Evolutionary conservation across 2,113 vertebrate genomes (phyloP).

Genomic region (Hippocampus barbouri): DNA sequence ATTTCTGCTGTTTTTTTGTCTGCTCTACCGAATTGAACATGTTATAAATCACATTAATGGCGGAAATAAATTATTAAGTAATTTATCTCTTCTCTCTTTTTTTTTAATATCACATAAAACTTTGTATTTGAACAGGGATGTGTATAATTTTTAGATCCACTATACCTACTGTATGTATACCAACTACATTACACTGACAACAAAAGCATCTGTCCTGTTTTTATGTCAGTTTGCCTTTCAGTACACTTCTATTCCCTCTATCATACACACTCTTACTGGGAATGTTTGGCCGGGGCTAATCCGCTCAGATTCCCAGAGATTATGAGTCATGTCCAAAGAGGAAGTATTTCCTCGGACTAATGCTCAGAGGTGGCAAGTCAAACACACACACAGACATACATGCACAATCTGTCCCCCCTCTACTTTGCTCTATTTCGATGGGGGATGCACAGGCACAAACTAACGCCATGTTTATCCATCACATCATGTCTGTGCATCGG

Average conservation of each 20-base stretch:
- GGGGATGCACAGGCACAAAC: constrained; percentile 37
- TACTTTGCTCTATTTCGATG: constrained; percentile 31
- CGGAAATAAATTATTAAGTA: too few relatives aligned
- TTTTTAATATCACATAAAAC: too few relatives aligned
- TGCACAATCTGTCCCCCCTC: constrained; percentile 8
- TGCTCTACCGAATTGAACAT: too few relatives aligned
- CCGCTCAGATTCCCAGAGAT: constrained; percentile 69
- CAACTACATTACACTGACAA: not conserved
- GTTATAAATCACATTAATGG: too few relatives aligned
- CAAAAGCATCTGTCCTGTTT: constrained; percentile 3
- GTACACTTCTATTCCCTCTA: not conserved
- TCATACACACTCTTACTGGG: constrained; percentile 31
- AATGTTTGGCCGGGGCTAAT: constrained; percentile 50
- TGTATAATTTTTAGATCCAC: not conserved
- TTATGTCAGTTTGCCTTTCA: constrained; percentile 7
- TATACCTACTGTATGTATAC: not conserved
- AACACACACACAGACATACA: constrained; percentile 2
- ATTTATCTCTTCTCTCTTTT: too few relatives aligned
- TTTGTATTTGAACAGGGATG: not conserved
- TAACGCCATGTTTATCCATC: constrained; percentile 46
- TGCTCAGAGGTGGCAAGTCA: constrained; percentile 52
- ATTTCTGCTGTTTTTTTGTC: too few relatives aligned
- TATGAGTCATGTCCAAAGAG: constrained; percentile 72
- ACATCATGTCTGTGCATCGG: constrained; percentile 43
- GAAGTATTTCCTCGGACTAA: constrained; percentile 65